phyloP scores from a whole-genome alignment of 2,113 vertebrate genomes.

The Oxygymnocypris stewartii region DNA sequence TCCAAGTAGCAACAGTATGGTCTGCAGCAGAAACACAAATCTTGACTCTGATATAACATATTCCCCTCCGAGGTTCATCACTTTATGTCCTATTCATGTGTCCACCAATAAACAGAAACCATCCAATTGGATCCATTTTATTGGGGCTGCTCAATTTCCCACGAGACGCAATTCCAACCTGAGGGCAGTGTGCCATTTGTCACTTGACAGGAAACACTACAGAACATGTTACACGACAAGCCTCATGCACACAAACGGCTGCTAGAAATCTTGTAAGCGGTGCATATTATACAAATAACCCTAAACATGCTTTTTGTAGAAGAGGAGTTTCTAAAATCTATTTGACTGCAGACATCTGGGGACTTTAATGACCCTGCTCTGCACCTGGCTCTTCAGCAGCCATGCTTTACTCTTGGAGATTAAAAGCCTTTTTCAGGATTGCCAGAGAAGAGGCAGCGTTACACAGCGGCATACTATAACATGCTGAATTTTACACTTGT shows the following conservation, averaged over 20 bases:
- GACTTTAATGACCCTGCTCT: constrained; percentile 46
- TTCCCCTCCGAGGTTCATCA: not conserved
- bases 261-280: not conserved
- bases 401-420: constrained; percentile 34
- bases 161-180: constrained; percentile 42
- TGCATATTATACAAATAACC: not conserved
- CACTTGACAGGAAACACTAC: constrained; percentile 43
- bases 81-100: constrained; percentile 36
- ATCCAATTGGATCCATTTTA: constrained; percentile 47
- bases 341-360: constrained; percentile 51
- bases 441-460: constrained; percentile 33
- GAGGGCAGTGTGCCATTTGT: constrained; percentile 45
- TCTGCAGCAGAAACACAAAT: not conserved
- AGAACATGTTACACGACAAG: constrained; percentile 18
- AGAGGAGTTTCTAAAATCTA: constrained; percentile 39
- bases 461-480: not conserved
- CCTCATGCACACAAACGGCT: constrained; percentile 12
- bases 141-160: constrained; percentile 48
- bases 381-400: constrained; percentile 54
- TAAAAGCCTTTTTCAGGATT: constrained; percentile 48
- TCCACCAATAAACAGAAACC: constrained; percentile 24
- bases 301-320: constrained; percentile 8
- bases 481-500: constrained; percentile 10
- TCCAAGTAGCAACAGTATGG: constrained; percentile 8
- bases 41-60: not conserved